A percentile compares a stretch with the other conserved stretches of the same genome.
phyloP scores from a whole-genome alignment of 2,113 vertebrate species.

The Dromaius novaehollandiae region DNA sequence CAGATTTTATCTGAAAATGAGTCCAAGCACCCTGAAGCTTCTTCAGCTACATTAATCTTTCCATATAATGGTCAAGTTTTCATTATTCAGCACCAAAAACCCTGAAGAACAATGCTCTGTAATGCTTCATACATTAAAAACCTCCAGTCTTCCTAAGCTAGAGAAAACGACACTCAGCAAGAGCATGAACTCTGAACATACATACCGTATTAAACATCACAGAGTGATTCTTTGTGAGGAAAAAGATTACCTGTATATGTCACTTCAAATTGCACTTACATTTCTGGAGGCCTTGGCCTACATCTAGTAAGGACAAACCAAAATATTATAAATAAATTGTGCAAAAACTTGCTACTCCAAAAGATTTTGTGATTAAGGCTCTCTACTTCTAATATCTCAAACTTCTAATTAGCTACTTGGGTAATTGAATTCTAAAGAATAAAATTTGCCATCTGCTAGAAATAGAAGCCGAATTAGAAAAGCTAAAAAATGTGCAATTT shows the following conservation, averaged over 20 bases:
- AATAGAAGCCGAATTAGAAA: constrained; percentile 20
- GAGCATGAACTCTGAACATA: neutral
- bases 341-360: neutral
- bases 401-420: constrained; percentile 37
- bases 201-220: neutral
- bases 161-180: neutral
- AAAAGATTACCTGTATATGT: accelerated
- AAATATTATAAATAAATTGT: neutral
- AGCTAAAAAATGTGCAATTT: neutral
- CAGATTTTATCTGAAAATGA: neutral
- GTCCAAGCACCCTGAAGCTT: neutral
- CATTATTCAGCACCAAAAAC: neutral
- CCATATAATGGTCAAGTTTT: neutral
- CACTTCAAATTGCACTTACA: neutral
- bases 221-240: neutral
- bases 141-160: neutral
- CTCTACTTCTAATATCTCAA: neutral
- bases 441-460: constrained; percentile 64
- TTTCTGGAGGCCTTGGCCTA: neutral
- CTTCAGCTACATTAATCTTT: constrained; percentile 4
- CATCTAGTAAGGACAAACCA: neutral
- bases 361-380: neutral
- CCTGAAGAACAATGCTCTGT: neutral
- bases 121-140: neutral
- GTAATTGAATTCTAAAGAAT: constrained; percentile 59